Evolutionary conservation across 2,113 vertebrate genomes (phyloP), one percentile per base, ranked within the genome.

Genomic region (Theristicus caerulescens): DNA sequence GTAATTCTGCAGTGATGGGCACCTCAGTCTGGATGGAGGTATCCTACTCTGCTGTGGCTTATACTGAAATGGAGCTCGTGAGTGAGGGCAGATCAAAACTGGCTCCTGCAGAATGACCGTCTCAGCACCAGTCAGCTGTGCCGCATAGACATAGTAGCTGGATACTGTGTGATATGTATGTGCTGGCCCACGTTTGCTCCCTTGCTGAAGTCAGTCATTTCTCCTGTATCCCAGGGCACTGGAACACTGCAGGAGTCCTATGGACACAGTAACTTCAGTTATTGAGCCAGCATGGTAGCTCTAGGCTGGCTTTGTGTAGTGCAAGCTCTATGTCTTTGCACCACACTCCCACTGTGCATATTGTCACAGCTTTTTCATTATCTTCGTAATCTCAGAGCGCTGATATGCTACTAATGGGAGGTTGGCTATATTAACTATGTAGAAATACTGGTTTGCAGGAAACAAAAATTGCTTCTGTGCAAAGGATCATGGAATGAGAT

Each of bases 41-140:
- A 11, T 78, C 44, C 17, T 65, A 2, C 51, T 40, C 18, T 92
- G 26, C 26, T 2, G 1, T 57, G 46, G 6, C 31, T 71, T 55
- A 26, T 65, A 10, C 36, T 61, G 59, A 85, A 9, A 24, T 44
- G 55, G 51, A 86, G 46, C 34, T 85, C 6, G 3, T 54, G 8
- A 86, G 16, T 20, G 26, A 32, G 34, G 22, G 32, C 10, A 34
- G 10, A 20, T 64, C 52, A 64, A 58, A 38, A 3, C 18, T 54
- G 67, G 7, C 42, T 88, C 13, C 15, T 78, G 31, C 34, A 58
- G 38, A 27, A 9, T 49, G 26, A 31, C 44, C 2, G 0, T 29
- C 36, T 57, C 1, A 1, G 16, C 17, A 61, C 52, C 47, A 22
- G 34, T 49, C 8, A 32, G 2, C 1, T 1, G 11, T 42, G 55